These are phyloP conservation scores for Neocrepidodera transversa DNA, from an alignment of 2,888 invertebrate species.

Conservation along the genomic window DNA sequence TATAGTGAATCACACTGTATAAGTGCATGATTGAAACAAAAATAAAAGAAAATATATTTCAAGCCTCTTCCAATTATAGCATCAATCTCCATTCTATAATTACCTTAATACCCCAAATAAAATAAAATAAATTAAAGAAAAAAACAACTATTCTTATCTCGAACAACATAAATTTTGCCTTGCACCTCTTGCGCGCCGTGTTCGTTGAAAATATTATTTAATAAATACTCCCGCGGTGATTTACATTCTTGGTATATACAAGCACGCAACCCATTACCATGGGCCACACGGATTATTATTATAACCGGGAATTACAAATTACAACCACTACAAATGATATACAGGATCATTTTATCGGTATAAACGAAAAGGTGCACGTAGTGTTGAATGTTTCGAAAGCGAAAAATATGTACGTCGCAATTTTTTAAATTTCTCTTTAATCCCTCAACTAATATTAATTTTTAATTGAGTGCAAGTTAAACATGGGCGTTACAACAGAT, in stretches of 20 bases:
- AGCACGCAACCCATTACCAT: conserved; percentile 3
- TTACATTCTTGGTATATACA: conserved; percentile 10
- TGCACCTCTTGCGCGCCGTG: neutral
- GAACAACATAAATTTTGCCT: conserved; percentile 9
- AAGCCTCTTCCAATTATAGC: no score
- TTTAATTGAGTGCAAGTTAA: no score
- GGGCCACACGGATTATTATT: conserved; percentile 1
- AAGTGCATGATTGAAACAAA: no score
- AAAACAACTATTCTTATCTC: neutral
- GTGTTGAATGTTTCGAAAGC: no score
- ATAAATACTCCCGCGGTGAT: conserved; percentile 14
- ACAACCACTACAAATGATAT: conserved; percentile 4
- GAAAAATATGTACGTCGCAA: no score
- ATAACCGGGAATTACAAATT: neutral
- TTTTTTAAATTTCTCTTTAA: no score
- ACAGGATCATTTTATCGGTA: neutral
- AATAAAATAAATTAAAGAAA: neutral
- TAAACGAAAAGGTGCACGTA: neutral
- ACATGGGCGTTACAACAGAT: no score
- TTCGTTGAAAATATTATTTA: conserved; percentile 19
- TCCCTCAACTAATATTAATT: no score
- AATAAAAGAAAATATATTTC: no score
- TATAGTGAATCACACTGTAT: no score
- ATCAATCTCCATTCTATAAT: neutral
- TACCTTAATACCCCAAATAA: neutral